Percentiles rank a stretch among this genome's conserved stretches.
Conservation (phyloP, 35 echinoderm and acorn worm species). For the Ophiothrix spiculata region DNA sequence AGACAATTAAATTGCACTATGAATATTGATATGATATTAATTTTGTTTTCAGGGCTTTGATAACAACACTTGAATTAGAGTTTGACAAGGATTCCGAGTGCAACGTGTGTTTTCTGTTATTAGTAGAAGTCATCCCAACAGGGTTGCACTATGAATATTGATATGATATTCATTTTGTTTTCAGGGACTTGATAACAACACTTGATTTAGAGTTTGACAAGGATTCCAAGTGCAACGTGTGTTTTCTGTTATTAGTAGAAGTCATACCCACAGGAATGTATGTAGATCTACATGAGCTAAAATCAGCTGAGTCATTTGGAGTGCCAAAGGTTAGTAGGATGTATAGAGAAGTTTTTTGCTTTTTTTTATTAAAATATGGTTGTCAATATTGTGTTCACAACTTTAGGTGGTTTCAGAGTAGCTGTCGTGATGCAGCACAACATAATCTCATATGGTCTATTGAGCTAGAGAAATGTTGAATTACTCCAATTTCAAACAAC, state of each 20-base stretch:
- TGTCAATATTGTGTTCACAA: no score
- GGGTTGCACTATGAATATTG: no score
- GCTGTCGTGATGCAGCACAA: no score
- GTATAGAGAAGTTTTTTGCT: no score
- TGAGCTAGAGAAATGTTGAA: no score
- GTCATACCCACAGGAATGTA: constrained; percentile 10
- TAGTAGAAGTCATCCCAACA: constrained; percentile 10
- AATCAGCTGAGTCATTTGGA: constrained; percentile 6
- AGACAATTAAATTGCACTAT: no score
- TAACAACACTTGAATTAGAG: not conserved
- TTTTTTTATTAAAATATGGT: no score
- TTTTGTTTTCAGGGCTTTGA: not conserved
- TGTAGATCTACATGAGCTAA: constrained; percentile 22
- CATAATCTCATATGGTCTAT: no score
- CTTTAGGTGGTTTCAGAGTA: no score
- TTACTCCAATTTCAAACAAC: no score
- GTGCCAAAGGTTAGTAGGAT: constrained; percentile 33
- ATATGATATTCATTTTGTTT: no score
- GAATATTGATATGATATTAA: no score
- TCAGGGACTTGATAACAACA: not conserved
- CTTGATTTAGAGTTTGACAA: not conserved
- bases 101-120: constrained; percentile 1
- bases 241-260: constrained; percentile 4
- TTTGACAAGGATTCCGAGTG: not conserved
- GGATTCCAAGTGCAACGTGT: not conserved